Evolutionary conservation across 2,113 vertebrate genomes (phyloP).

Genomic region (Oryctolagus cuniculus): mOryCun1.1 NC_091436.1:78934001-78934500

Average conservation of each 20-base stretch:
- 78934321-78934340: slow-evolving; percentile 14
- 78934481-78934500: too few relatives aligned
- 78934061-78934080: neutral
- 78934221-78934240: neutral
- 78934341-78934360: neutral
- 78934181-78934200: slow-evolving; percentile 48
- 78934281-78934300: slow-evolving; percentile 34
- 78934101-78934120: neutral
- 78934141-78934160: slow-evolving; percentile 38
- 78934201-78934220: neutral
- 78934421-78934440: neutral
- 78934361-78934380: slow-evolving; percentile 32
- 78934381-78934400: neutral
- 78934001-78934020: neutral
- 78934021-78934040: slow-evolving; percentile 17
- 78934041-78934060: neutral
- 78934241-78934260: slow-evolving; percentile 16
- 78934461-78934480: too few relatives aligned
- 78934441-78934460: neutral
- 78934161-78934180: neutral
- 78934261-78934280: neutral
- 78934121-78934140: slow-evolving; percentile 49
- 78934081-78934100: neutral
- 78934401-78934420: neutral
- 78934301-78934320: neutral